A percentile compares a stretch with the other conserved stretches of the same genome.
phyloP scores from a whole-genome alignment of 1,140 invertebrate genomes.

The Meloidogyne hapla region DNA sequence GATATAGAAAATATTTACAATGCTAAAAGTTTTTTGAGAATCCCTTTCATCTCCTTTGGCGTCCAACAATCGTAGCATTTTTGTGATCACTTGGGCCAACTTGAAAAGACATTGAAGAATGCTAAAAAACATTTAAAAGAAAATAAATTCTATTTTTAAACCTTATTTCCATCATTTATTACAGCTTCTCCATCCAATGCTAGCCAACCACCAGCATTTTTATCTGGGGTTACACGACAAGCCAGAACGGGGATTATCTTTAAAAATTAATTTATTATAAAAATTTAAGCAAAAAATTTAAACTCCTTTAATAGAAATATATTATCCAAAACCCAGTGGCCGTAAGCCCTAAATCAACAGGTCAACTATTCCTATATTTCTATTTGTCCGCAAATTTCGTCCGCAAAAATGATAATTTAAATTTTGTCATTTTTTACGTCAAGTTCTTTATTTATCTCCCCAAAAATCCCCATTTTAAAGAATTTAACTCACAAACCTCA shows the following conservation, averaged over 20 bases:
- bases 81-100: neutral
- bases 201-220: conserved; percentile 45
- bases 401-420: too few species aligned
- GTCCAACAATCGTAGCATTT: conserved; percentile 7
- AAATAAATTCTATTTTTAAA: neutral
- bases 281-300: too few species aligned
- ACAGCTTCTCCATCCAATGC: conserved; percentile 55
- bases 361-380: too few species aligned
- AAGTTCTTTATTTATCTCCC: too few species aligned
- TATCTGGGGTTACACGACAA: conserved; percentile 54
- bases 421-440: too few species aligned
- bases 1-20: too few species aligned
- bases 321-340: too few species aligned
- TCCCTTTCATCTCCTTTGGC: neutral
- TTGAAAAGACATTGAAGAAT: neutral
- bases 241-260: conserved; percentile 58
- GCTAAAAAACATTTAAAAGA: neutral
- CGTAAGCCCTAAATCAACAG: too few species aligned
- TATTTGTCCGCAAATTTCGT: too few species aligned
- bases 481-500: neutral
- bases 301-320: too few species aligned
- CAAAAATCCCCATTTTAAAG: neutral
- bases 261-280: conserved; percentile 6
- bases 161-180: neutral
- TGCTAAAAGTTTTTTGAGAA: too few species aligned